A percentile compares a stretch with the other conserved stretches of the same genome.
Evolutionary conservation across 2,113 vertebrate species (phyloP).

Genomic region (Delphinus delphis): DNA sequence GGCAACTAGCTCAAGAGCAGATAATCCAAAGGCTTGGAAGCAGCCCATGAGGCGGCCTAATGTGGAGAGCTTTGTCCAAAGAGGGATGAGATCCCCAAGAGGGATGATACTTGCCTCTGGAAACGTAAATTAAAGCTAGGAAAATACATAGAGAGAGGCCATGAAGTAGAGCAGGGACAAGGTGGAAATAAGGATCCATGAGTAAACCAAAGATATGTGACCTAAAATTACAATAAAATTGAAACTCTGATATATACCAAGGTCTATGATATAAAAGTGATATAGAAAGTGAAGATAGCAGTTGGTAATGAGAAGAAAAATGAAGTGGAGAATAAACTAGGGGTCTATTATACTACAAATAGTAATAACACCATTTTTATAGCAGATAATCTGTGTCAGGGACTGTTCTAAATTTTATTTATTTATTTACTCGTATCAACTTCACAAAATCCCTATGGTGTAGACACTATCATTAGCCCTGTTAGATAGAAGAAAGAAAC

Average conservation of each 20-base stretch:
- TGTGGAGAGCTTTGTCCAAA: neutral
- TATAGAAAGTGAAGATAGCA: neutral
- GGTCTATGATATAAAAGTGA: neutral
- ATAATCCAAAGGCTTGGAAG: neutral
- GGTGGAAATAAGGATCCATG: neutral
- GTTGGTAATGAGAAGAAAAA: constrained; percentile 7
- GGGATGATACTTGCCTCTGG: neutral
- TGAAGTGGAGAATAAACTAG: neutral
- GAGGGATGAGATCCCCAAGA: neutral
- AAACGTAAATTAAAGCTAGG: neutral
- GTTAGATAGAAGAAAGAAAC: neutral
- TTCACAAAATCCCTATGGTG: neutral
- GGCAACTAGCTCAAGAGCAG: neutral
- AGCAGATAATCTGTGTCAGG: neutral
- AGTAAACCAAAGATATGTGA: neutral
- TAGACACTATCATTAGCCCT: neutral
- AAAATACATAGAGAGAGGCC: neutral
- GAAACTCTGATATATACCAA: neutral
- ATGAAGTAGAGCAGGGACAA: neutral
- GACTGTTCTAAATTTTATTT: neutral
- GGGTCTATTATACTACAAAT: neutral
- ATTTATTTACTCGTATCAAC: neutral
- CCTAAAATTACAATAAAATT: neutral
- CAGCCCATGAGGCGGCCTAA: neutral
- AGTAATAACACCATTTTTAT: neutral